phyloP scores from a whole-genome alignment of 2,797 vertebrate genomes.

The Esox lucius region DNA sequence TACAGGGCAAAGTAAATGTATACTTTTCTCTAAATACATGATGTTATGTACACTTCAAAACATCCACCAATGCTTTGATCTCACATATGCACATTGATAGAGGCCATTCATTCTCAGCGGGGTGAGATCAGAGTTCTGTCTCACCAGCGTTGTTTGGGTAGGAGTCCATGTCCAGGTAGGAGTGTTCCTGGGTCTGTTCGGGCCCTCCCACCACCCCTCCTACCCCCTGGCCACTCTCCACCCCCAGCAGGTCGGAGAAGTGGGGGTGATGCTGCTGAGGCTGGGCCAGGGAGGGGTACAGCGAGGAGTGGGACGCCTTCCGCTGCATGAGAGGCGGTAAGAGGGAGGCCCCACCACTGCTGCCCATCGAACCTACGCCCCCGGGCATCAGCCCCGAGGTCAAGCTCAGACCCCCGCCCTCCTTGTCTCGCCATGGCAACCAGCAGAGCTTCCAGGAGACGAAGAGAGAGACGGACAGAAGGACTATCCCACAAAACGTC shows the following conservation, averaged over 20 bases:
- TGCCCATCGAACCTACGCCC: slow-evolving; percentile 69
- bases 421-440: slow-evolving; percentile 92
- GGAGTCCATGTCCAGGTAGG: slow-evolving; percentile 92
- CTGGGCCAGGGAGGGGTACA: slow-evolving; percentile 80
- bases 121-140: slow-evolving; percentile 35
- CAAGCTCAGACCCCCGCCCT: slow-evolving; percentile 81
- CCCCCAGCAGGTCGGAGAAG: slow-evolving; percentile 83
- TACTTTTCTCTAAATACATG: too few species aligned
- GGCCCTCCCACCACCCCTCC: slow-evolving; percentile 76
- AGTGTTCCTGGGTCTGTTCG: slow-evolving; percentile 84
- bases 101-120: neutral
- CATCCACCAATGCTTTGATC: slow-evolving; percentile 16
- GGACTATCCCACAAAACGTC: slow-evolving; percentile 91
- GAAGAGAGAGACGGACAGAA: slow-evolving; percentile 92
- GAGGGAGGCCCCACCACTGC: slow-evolving; percentile 65
- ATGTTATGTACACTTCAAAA: slow-evolving; percentile 8
- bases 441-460: slow-evolving; percentile 96
- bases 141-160: slow-evolving; percentile 83
- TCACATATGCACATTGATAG: slow-evolving; percentile 1
- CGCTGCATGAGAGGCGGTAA: slow-evolving; percentile 80
- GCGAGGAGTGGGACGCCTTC: slow-evolving; percentile 82
- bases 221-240: slow-evolving; percentile 76
- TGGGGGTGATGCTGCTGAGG: slow-evolving; percentile 82
- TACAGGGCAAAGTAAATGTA: too few species aligned
- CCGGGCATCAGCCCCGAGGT: slow-evolving; percentile 81